Percentiles rank a stretch among this genome's conserved stretches.
Evolutionary conservation across 2,113 vertebrate genomes (phyloP).

Genomic region (Natator depressus): DNA sequence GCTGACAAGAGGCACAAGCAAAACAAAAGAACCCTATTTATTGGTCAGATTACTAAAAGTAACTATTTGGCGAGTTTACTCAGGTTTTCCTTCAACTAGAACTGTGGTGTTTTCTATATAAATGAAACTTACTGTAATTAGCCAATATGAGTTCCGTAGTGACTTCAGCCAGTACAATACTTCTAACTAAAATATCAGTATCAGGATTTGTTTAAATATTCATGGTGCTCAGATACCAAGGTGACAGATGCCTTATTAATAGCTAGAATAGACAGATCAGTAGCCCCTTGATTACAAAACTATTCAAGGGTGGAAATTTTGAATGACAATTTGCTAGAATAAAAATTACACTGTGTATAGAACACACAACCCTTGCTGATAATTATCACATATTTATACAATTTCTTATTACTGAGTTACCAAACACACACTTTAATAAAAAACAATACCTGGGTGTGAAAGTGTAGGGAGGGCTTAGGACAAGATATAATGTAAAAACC

Average conservation of each 20-base stretch:
- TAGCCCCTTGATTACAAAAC: conserved; percentile 17
- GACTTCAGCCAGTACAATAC: not conserved
- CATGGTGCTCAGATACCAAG: not conserved
- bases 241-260: conserved; percentile 6
- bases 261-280: conserved; percentile 15
- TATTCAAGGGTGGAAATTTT: not conserved
- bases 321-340: not conserved
- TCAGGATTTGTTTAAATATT: conserved; percentile 34
- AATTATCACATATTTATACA: conserved; percentile 1
- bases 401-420: conserved; percentile 14
- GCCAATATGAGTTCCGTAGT: conserved; percentile 22
- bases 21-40: not conserved
- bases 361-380: not conserved
- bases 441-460: not conserved
- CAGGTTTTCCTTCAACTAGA: not conserved
- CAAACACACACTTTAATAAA: not conserved
- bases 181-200: conserved; percentile 41
- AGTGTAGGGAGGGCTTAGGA: not conserved
- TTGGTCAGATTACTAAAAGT: not conserved
- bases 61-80: not conserved
- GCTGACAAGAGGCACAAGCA: not conserved
- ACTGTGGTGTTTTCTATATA: conserved; percentile 23
- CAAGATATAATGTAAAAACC: conserved; percentile 68
- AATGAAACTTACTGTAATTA: conserved; percentile 37
- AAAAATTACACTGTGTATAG: not conserved